Evolutionary conservation across 2,113 vertebrate genomes (phyloP), one percentile per base, ranked within the genome.

Genomic region (Haliaeetus leucogaster): DNA sequence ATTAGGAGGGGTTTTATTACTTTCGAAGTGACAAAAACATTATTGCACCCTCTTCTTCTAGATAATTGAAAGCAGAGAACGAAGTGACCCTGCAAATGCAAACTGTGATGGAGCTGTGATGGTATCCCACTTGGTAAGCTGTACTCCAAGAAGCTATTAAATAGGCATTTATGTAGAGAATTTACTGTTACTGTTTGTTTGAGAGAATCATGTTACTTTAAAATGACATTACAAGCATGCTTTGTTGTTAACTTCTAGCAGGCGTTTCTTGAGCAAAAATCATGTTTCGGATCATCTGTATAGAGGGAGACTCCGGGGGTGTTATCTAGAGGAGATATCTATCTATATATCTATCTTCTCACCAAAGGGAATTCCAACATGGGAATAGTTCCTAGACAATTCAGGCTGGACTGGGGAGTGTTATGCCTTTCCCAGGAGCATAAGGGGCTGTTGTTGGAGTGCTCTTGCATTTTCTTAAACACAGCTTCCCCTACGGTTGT

Each of bases 21-120:
- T 91, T 96, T 81, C 6, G 3, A 58, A 82, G 74, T 66, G 79
- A 82, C 34, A 74, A 48, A 92, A 53, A 70, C 68, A 72, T 89
- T 18, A 82, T 67, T 89, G 83, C 20, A 53, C 38, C 30, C 53
- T 62, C 34, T 82, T 62, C 34, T 82, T 62, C 59, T 92, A 99
- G 99, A 99, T 99, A 88, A 97, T 99, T 84, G 99, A 99, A 97
- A 99, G 99, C 71, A 97, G 99, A 91, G 99, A 99, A 79, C 98
- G 98, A 59, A 98, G 98, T 56, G 99, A 99, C 77, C 96, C 97
- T 32, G 97, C 97, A 22, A 98, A 98, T 34, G 96, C 98, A 4
- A 99, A 98, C 59, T 98, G 97, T 45, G 99, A 99, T 4, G 99
- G 99, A 40, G 99, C 99, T 36, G 99, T 99, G 87, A 99, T 99